These are phyloP conservation scores for Balaenoptera acutorostrata DNA, from an alignment of 2,113 vertebrate genomes.

Conservation along the genomic window DNA sequence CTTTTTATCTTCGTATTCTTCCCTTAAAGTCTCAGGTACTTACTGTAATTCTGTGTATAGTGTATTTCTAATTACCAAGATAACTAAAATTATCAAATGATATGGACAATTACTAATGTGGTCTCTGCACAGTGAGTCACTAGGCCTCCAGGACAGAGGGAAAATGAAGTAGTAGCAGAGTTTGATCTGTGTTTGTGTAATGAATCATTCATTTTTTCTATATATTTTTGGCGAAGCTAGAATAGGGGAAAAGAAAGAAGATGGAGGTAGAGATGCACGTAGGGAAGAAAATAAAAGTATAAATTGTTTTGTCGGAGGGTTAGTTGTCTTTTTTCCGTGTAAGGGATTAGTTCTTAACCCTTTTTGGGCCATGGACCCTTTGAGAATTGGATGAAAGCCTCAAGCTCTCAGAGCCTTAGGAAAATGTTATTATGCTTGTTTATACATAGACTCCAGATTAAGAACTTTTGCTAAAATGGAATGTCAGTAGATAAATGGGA, in stretches of 20 bases:
- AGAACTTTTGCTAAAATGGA: not conserved
- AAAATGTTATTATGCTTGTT: not conserved
- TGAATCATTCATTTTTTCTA: not conserved
- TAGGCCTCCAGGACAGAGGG: not conserved
- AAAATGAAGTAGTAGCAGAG: not conserved
- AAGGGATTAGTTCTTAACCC: not conserved
- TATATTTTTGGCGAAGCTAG: constrained; percentile 5
- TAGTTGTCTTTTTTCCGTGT: not conserved
- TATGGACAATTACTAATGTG: not conserved
- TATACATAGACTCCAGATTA: not conserved
- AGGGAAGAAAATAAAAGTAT: not conserved
- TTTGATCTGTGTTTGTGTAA: not conserved
- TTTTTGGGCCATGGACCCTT: not conserved
- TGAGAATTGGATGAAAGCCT: constrained; percentile 9
- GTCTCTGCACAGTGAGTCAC: not conserved
- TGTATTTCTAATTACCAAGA: constrained; percentile 32
- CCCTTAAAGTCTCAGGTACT: constrained; percentile 39
- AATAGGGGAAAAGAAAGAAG: not conserved
- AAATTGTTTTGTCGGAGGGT: not conserved
- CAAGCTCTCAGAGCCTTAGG: not conserved
- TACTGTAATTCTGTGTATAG: constrained; percentile 17
- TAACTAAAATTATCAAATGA: not conserved
- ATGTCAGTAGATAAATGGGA: not conserved
- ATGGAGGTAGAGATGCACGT: not conserved
- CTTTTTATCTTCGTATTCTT: constrained; percentile 27